phyloP scores from a whole-genome alignment of 2,797 vertebrate genomes.

The Sciurus vulgaris region DNA sequence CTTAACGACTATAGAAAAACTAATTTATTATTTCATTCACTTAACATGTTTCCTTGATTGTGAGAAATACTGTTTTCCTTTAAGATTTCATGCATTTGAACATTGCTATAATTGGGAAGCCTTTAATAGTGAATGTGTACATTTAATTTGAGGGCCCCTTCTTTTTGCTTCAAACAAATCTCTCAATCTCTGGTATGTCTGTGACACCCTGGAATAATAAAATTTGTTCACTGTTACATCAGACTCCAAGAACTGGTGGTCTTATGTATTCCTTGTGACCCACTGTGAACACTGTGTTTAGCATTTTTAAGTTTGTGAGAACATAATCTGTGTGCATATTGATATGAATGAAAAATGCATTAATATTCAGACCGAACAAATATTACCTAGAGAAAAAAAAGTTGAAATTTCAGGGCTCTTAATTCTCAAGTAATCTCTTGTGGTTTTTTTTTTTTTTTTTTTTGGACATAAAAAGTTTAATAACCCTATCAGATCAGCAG shows the following conservation, averaged over 20 bases:
- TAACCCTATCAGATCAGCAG: too few species aligned
- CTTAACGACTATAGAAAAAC: constrained; percentile 5
- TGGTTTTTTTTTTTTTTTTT: too few species aligned
- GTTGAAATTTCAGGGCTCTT: constrained; percentile 8
- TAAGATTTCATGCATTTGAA: constrained; percentile 23
- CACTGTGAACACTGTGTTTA: neutral
- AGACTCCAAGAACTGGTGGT: constrained; percentile 15
- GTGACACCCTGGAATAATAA: constrained; percentile 23
- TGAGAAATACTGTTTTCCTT: neutral
- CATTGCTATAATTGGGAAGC: constrained; percentile 30
- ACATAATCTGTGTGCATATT: constrained; percentile 18
- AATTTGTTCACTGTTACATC: constrained; percentile 24
- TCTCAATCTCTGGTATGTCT: constrained; percentile 25
- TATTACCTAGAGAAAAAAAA: neutral
- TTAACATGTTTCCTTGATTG: constrained; percentile 48
- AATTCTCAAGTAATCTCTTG: constrained; percentile 12
- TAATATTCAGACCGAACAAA: constrained; percentile 1
- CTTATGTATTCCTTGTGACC: constrained; percentile 43
- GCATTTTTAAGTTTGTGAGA: constrained; percentile 22
- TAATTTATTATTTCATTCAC: constrained; percentile 11
- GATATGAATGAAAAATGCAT: constrained; percentile 25
- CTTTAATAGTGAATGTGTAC: constrained; percentile 45
- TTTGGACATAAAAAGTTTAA: too few species aligned
- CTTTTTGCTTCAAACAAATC: neutral
- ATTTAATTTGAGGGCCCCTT: constrained; percentile 17